Evolutionary conservation across 2,113 vertebrate species (phyloP).

Genomic region (Aepyceros melampus): DNA sequence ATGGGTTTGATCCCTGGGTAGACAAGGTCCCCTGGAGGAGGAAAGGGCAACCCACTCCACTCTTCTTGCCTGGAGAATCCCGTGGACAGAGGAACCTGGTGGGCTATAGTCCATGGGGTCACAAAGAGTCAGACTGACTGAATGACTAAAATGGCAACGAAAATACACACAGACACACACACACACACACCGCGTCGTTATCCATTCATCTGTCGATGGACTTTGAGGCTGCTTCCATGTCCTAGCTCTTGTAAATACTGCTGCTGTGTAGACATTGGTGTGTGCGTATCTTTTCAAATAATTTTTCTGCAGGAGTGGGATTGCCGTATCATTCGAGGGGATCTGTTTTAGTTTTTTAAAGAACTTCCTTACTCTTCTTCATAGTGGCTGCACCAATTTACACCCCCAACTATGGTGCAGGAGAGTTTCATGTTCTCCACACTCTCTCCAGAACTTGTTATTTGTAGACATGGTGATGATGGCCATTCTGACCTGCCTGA

Average conservation of each 20-base stretch:
- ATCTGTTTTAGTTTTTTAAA: neutral
- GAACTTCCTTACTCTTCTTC: rapidly evolving
- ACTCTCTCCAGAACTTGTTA: neutral
- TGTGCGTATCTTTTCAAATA: rapidly evolving
- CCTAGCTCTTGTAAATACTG: neutral
- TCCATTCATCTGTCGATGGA: neutral
- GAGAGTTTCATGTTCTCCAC: rapidly evolving
- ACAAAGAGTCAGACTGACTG: neutral
- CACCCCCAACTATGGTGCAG: rapidly evolving
- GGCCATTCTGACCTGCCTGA: rapidly evolving
- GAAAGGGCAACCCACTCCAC: neutral
- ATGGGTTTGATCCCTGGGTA: neutral
- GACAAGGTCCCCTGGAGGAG: neutral
- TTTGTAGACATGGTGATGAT: neutral
- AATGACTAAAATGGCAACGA: neutral
- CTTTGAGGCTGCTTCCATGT: neutral
- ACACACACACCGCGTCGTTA: rapidly evolving
- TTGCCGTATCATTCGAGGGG: rapidly evolving
- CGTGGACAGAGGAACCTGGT: neutral
- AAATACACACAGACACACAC: neutral
- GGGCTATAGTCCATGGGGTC: rapidly evolving
- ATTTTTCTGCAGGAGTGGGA: neutral
- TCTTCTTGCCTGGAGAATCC: neutral
- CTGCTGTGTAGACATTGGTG: rapidly evolving
- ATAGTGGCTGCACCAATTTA: neutral